Conservation (phyloP, 2,113 vertebrate genomes). For the Dryoscopus gambensis region DNA sequence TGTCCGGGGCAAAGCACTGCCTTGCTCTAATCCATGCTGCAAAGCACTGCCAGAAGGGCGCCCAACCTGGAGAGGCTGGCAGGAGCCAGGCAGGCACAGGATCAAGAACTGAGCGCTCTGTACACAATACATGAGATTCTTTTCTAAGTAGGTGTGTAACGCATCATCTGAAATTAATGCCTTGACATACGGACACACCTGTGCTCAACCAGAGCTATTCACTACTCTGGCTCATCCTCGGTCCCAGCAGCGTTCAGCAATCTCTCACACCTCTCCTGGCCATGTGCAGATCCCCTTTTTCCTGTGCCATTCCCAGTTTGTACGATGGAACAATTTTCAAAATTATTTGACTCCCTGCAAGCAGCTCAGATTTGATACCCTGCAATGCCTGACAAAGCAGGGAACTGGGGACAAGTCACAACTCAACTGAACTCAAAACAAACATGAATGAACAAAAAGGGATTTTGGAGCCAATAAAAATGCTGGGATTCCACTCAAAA, state of each 20-base stretch:
- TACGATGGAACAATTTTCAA: neutral
- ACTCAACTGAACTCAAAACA: neutral
- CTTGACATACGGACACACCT: neutral
- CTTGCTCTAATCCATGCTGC: neutral
- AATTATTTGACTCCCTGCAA: neutral
- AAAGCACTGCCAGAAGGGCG: neutral
- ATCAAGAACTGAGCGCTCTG: neutral
- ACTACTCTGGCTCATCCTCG: neutral
- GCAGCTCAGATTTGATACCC: neutral
- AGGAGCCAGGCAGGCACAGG: neutral
- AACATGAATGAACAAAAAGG: fast-evolving
- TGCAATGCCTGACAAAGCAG: fast-evolving
- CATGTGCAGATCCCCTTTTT: neutral
- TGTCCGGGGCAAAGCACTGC: fast-evolving
- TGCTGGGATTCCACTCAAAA: neutral
- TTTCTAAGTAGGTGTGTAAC: neutral
- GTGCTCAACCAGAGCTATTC: fast-evolving
- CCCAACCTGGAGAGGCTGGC: neutral
- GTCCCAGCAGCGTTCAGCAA: neutral
- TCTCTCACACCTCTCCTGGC: neutral
- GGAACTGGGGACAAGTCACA: neutral
- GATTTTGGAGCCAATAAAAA: neutral
- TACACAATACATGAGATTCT: neutral
- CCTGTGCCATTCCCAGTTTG: neutral
- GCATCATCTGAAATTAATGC: neutral